Base-by-base conservation (phyloP, 1,140 invertebrate species). In the Leptonema lineaticorne region DNA sequence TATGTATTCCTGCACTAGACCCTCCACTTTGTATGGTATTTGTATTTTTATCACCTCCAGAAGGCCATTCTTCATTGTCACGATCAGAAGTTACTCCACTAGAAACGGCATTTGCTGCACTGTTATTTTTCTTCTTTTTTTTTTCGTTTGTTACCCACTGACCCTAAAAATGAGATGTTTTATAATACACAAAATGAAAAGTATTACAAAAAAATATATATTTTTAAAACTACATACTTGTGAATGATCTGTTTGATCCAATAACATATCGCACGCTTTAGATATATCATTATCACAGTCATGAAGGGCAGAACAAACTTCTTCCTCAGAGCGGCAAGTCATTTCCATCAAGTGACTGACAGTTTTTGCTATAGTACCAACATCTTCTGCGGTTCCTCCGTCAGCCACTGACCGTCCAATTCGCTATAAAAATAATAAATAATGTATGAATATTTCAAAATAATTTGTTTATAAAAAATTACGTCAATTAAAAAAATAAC, bases 111-210 rank as follows among this genome's bases (percentile, higher is more conserved):
- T 74, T 78, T 72, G 81, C 80, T 30, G 85, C 81, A 73, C 88
- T 85, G 71, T 37, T 62, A n/a, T 88, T 85, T 76, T 87, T 90
- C 82, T 93, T 95, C 93, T 82, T 94, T 95, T 53, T 53, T 80
- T 94, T 94, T 24, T 91, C 88, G 67, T 86, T 87, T 59, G 87
- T 90, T 74, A 88, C 86, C 91, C 90, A 93, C 79, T 89, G 88
- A 74, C 85, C 87, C 89, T 90, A 78, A 24, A 29, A 67, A 65
- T 68, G 70, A 63, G 58, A 67, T 58, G 48, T 6, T 6, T 53
- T 24, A 53, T 57, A 11, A 28, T 24, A 6, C 30, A 6, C 30
- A 33, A 11, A 33, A 5, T 33, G 30, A 33, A 33, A 6, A 33
- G 30, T 33, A 33, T 33, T 33, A 53, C 20, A 6, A 20, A 3